Evolutionary conservation across 1,140 invertebrate genomes (phyloP), one percentile per base, ranked within the genome.

Genomic region (Nasonia longicornis): DNA sequence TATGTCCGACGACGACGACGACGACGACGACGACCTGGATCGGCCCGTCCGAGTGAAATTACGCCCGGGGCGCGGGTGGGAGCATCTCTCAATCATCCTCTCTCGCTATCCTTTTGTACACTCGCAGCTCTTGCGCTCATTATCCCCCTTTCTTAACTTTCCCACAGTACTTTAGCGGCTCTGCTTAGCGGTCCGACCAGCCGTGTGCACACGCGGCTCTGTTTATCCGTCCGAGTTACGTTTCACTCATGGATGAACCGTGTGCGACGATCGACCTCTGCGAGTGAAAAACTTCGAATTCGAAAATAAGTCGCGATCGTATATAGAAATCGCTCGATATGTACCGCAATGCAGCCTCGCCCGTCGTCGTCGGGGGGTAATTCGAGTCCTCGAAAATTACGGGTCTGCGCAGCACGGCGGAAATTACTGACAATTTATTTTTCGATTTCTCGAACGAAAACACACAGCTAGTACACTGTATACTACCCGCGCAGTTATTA

Each of bases 11-110:
- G 16, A 16, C 52, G 20, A 58, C 52, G 52, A n/a, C 87, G 88
- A 88, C 20, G 16, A 16, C 52, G 52, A 58, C 52, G 52, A 4
- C 87, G 88, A 88, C 88, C 89, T 86, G 85, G 82, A 88, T 87
- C 86, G 86, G 83, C 85, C 81, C 82, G 20, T 31, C 22, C 64
- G 70, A 89, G 88, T 89, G 88, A 90, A 90, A 90, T 88, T 87
- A 80, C 81, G 88, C 89, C 85, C 82, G 80, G 69, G 87, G 89
- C 88, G 84, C 84, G 83, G 89, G 89, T 87, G 88, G 86, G 84
- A 84, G 72, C 80, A 79, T 69, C 64, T 79, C 45, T 81, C 70
- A 79, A 81, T 84, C 45, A 66, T 79, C 64, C 63, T 77, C 16
- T 35, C 72, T 48, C 70, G 42, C 52, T 22, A 58, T 64, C 71